These are phyloP conservation scores for Aplocera efformata DNA, from an alignment of 2,888 invertebrate species.

Conservation along the genomic window DNA sequence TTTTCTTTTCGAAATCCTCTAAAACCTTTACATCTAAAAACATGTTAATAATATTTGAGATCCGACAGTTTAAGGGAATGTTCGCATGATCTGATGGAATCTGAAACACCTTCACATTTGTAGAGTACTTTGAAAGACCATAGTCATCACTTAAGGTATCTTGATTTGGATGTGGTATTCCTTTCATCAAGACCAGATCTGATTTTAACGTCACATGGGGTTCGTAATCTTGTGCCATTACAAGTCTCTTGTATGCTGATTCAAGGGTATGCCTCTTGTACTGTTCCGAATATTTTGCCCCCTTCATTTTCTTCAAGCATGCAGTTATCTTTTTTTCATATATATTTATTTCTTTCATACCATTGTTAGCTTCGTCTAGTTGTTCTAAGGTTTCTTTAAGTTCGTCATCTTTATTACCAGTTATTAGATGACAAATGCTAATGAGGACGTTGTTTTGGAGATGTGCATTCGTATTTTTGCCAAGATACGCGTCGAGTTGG, in stretches of 20 bases:
- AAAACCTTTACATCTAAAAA: conserved; percentile 33
- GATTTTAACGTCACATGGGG: conserved; percentile 43
- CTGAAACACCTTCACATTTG: conserved; percentile 37
- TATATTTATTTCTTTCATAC: conserved; percentile 24
- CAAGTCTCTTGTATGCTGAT: conserved; percentile 38
- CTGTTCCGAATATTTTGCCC: conserved; percentile 35
- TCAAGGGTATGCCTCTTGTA: conserved; percentile 37
- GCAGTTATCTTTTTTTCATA: conserved; percentile 39
- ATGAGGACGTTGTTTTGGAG: conserved; percentile 38
- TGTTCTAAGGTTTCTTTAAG: conserved; percentile 27
- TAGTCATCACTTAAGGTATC: conserved; percentile 40
- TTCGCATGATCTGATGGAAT: conserved; percentile 37
- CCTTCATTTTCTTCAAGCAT: conserved; percentile 30
- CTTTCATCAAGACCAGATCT: conserved; percentile 46
- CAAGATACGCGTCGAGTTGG: conserved; percentile 42
- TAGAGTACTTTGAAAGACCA: conserved; percentile 43
- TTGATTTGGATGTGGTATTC: conserved; percentile 31
- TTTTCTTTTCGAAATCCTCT: conserved; percentile 21
- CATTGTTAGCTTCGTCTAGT: too few species aligned
- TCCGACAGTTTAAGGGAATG: conserved; percentile 37
- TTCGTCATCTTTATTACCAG: conserved; percentile 24
- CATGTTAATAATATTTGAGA: conserved; percentile 48
- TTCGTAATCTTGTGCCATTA: conserved; percentile 38
- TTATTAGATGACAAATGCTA: conserved; percentile 37
- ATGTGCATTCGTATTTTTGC: conserved; percentile 33